Conservation (phyloP, 2,888 invertebrate genomes). For the Carcina quercana region DNA sequence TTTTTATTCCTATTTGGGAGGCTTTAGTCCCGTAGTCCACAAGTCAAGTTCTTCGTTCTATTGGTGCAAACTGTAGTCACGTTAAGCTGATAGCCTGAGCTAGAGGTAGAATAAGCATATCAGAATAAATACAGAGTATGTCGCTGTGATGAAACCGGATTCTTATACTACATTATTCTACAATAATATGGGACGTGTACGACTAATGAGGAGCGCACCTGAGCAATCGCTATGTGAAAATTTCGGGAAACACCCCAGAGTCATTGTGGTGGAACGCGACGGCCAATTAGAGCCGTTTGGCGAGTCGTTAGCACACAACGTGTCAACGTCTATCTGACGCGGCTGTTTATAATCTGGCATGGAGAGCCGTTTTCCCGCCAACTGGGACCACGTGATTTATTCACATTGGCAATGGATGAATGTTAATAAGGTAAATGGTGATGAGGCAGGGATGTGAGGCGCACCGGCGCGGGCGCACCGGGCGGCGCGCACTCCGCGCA, state of each 20-base stretch:
- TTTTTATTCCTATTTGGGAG: too few relatives aligned
- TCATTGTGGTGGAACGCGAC: slow-evolving; percentile 33
- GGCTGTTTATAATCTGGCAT: slow-evolving; percentile 48
- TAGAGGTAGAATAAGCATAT: too few relatives aligned
- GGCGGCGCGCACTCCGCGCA: slow-evolving; percentile 23
- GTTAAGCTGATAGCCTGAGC: background rate
- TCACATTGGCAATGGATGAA: slow-evolving; percentile 33
- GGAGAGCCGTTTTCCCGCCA: slow-evolving; percentile 38
- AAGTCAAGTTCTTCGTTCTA: too few relatives aligned
- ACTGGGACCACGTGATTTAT: slow-evolving; percentile 46
- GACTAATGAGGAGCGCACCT: slow-evolving; percentile 13
- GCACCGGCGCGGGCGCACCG: slow-evolving; percentile 1
- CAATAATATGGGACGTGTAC: too few relatives aligned
- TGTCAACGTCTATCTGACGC: slow-evolving; percentile 34
- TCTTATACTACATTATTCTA: too few relatives aligned
- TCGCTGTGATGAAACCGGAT: too few relatives aligned
- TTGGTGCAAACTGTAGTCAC: too few relatives aligned
- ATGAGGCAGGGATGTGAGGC: slow-evolving; percentile 12
- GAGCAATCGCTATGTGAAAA: slow-evolving; percentile 16
- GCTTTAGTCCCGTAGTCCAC: too few relatives aligned
- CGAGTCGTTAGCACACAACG: slow-evolving; percentile 29
- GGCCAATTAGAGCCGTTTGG: slow-evolving; percentile 33
- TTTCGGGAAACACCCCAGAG: slow-evolving; percentile 45
- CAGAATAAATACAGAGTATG: too few relatives aligned
- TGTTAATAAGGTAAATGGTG: slow-evolving; percentile 45